Base-by-base conservation (phyloP, 1,140 invertebrate species). In the Tyrophagus putrescentiae region DNA sequence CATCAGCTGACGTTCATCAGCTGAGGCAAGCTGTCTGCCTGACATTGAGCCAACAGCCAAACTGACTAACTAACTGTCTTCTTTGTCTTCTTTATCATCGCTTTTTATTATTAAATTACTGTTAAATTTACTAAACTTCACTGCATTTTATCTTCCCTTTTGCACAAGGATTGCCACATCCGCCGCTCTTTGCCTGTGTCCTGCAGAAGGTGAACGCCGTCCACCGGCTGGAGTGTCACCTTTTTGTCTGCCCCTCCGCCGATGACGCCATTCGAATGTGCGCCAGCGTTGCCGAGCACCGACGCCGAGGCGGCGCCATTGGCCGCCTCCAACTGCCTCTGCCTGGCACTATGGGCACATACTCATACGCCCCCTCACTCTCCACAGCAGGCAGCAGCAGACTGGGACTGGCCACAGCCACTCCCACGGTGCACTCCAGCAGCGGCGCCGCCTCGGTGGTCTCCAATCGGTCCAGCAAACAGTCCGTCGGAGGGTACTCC, bases 151-250 rank as follows among this genome's bases (percentile, higher is more conserved):
- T n/a, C n/a, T n/a, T n/a, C n/a, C n/a, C n/a, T n/a, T n/a, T n/a
- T n/a, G n/a, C n/a, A n/a, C n/a, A n/a, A 27, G 62, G 63, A 25
- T 32, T 66, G n/a, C 67, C 68, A 29, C 85, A 88, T 72, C 84
- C 85, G 0, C 87, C 88, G 0, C 80, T 93, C 67, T 90, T 93
- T 71, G 85, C 86, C 13, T 87, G 90, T 39, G 84, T 92, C 21
- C 91, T 91, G 84, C 56, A 65, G 3, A 60, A 58, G 29, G 78
- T 83, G 7, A 60, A 63, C 7, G 25, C 53, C 7, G 80, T 83
- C 2, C 83, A 82, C 67, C 76, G 84, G 61, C 72, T 90, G 48
- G 85, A 91, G 72, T 92, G 87, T 70, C 88, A 93, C 73, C 87
- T 84, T 16, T 93, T 91, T 72, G 83, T 86, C 60, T 92, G 87